Evolutionary conservation across 2,888 invertebrate species (phyloP).

Genomic region (Coenonympha arcania): DNA sequence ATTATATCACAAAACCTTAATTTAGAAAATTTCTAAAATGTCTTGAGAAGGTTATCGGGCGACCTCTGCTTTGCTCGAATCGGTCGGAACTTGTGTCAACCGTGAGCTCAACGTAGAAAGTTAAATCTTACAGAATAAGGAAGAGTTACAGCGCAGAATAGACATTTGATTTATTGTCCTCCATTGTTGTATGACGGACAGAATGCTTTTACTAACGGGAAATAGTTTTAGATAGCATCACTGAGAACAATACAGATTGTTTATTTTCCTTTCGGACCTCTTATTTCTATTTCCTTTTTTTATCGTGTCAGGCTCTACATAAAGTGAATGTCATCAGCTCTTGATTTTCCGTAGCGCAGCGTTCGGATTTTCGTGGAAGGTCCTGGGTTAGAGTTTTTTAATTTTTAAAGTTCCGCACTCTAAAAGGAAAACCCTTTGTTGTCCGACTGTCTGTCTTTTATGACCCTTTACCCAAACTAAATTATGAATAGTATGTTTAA

Average conservation of each 20-base stretch:
- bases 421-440: too few relatives aligned
- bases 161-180: constrained; percentile 1
- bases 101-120: background rate
- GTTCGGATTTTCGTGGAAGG: background rate
- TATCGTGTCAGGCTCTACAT: background rate
- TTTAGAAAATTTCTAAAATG: too few relatives aligned
- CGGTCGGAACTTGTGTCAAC: too few relatives aligned
- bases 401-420: too few relatives aligned
- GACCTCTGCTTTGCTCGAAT: too few relatives aligned
- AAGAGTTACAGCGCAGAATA: background rate
- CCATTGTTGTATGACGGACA: constrained; percentile 2
- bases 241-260: background rate
- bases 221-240: constrained; percentile 2
- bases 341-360: background rate
- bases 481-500: too few relatives aligned
- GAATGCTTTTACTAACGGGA: constrained; percentile 4
- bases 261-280: background rate
- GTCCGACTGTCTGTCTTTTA: too few relatives aligned
- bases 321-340: background rate
- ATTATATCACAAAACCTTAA: too few relatives aligned
- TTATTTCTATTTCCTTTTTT: background rate
- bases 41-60: too few relatives aligned
- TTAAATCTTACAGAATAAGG: background rate
- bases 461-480: too few relatives aligned
- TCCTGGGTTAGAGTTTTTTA: too few relatives aligned